Evolutionary conservation across 2,888 invertebrate genomes (phyloP), one percentile per base, ranked within the genome.

Genomic region (Meta bourneti): DNA sequence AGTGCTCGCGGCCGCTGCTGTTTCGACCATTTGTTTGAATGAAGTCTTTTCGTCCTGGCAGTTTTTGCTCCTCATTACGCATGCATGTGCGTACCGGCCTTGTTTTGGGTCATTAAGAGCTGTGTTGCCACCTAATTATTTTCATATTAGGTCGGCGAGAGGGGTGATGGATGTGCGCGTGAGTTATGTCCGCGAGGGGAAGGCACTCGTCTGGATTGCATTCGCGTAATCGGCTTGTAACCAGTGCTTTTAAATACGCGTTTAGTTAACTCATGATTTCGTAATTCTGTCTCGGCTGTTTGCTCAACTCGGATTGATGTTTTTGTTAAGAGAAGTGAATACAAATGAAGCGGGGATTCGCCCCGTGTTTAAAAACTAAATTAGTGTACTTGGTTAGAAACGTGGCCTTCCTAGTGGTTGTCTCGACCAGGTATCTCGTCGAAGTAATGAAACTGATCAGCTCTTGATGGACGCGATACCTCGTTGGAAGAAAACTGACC

Each of bases 1-100:
- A 86, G 85, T 77, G 85, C 85, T 70, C 71, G 79, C 54, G 79
- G 77, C 61, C 69, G n/a, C 7, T 34, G 77, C 51, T 80, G 87
- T 87, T 52, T 87, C 61, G 9, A 16, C 61, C 34, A 78, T 49
- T 70, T 86, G 52, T 71, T 52, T 51, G 54, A 79, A 87, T 87
- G 79, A 87, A 80, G 87, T 54, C 79, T 79, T 87, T 16, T 86
- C 69, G 16, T 79, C 61, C 52, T 52, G 54, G 78, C 16, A 49
- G 51, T 48, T 69, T 77, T 69, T 77, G 61, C 61, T 16, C 61
- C 61, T 61, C 61, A 61, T 61, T 61, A 61, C 11, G 16, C 61
- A 61, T 61, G 61, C 61, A 61, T 61, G 61, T 16, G 61, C 61
- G 61, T 61, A 61, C 61, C 61, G 61, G 61, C 16, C 61, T 61